phyloP scores from a whole-genome alignment of 2,888 invertebrate species.

The Perdita meconis region DNA sequence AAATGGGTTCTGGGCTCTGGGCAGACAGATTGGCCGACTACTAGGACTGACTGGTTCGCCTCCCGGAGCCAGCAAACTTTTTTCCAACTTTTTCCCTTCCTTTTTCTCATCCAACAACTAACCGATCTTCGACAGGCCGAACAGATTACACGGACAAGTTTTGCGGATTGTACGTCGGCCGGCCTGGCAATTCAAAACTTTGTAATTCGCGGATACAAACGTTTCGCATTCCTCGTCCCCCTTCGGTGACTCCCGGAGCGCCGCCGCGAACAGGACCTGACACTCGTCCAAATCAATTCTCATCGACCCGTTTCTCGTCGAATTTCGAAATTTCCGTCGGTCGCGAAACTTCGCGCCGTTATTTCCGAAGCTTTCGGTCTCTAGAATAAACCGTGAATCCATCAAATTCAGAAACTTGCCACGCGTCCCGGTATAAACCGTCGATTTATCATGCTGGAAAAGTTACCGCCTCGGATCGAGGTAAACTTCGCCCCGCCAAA shows the following conservation, averaged over 20 bases:
- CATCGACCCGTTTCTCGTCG: neutral
- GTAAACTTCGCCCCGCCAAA: conserved; percentile 7
- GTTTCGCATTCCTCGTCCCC: conserved; percentile 18
- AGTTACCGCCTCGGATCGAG: conserved; percentile 2
- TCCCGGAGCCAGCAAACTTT: conserved; percentile 53
- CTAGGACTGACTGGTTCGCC: conserved; percentile 57
- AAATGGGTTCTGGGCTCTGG: conserved; percentile 39
- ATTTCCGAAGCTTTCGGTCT: conserved; percentile 3
- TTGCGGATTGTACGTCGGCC: conserved; percentile 37
- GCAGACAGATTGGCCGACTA: conserved; percentile 69
- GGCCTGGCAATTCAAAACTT: conserved; percentile 63
- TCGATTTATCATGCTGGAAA: conserved; percentile 20
- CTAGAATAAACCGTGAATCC: conserved; percentile 12
- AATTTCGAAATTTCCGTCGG: conserved; percentile 5
- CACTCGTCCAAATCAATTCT: conserved; percentile 12
- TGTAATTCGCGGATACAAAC: conserved; percentile 59
- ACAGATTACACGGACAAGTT: conserved; percentile 65
- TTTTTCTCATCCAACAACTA: conserved; percentile 64
- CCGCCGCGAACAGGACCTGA: neutral
- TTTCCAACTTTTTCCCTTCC: conserved; percentile 49
- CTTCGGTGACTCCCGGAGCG: conserved; percentile 7
- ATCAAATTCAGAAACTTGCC: conserved; percentile 28
- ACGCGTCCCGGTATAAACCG: conserved; percentile 1
- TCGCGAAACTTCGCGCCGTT: conserved; percentile 7
- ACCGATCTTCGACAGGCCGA: conserved; percentile 68